phyloP scores from a whole-genome alignment of 2,888 invertebrate species.

The Stenurella melanura region DNA sequence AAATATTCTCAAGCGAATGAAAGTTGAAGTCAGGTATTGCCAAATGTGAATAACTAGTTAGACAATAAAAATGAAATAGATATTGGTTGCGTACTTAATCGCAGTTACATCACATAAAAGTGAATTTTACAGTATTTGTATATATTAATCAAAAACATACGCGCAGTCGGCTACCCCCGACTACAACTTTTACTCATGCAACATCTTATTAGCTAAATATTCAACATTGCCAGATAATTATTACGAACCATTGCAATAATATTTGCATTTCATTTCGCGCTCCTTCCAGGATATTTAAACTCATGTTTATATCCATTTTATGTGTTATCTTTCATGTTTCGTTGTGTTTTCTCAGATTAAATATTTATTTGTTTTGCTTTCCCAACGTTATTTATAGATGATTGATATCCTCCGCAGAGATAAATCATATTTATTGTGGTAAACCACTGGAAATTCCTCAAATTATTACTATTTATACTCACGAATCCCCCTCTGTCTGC shows the following conservation, averaged over 20 bases:
- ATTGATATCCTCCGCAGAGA: slow-evolving; percentile 17
- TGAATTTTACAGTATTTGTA: too few relatives aligned
- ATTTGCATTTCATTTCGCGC: slow-evolving; percentile 26
- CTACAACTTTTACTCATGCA: too few relatives aligned
- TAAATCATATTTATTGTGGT: slow-evolving; percentile 14
- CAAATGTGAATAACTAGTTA: too few relatives aligned
- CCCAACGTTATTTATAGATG: slow-evolving; percentile 5
- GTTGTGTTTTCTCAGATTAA: slow-evolving; percentile 8
- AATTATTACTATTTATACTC: slow-evolving; percentile 8
- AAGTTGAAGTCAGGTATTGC: too few relatives aligned
- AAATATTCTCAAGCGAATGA: too few relatives aligned
- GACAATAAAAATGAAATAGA: too few relatives aligned
- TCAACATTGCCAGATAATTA: background rate
- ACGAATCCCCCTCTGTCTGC: background rate
- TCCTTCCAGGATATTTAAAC: background rate
- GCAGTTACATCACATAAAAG: too few relatives aligned
- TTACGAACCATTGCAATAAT: background rate
- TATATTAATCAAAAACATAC: too few relatives aligned
- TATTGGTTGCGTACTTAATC: too few relatives aligned
- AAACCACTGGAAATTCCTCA: background rate
- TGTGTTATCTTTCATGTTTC: background rate
- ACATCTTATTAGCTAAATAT: background rate
- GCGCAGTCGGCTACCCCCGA: too few relatives aligned
- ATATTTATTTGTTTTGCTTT: slow-evolving; percentile 16
- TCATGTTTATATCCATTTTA: slow-evolving; percentile 7